phyloP scores from a whole-genome alignment of 2,888 invertebrate species.

The Sphaerophoria taeniata region DNA sequence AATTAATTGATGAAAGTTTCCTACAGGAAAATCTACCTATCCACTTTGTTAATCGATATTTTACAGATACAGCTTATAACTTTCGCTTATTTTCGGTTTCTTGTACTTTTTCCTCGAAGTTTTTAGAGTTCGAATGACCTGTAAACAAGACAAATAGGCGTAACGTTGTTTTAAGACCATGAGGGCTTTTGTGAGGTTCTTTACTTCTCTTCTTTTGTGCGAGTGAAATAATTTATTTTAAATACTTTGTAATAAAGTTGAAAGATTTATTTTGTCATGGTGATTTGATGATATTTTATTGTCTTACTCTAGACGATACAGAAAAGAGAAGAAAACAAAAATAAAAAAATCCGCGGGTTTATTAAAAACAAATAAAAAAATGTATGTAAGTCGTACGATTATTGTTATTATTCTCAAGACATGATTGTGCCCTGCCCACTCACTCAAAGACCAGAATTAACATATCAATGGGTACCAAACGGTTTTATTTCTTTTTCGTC shows the following conservation, averaged over 20 bases:
- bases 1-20: slow-evolving; percentile 21
- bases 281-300: slow-evolving; percentile 21
- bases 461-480: slow-evolving; percentile 16
- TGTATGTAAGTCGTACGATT: slow-evolving; percentile 50
- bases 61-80: slow-evolving; percentile 13
- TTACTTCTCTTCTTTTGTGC: not conserved
- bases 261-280: slow-evolving; percentile 29
- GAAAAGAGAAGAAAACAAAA: not conserved
- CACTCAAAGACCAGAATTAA: slow-evolving; percentile 6
- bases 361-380: slow-evolving; percentile 55
- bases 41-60: slow-evolving; percentile 22
- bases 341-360: slow-evolving; percentile 32
- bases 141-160: slow-evolving; percentile 50
- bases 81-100: slow-evolving; percentile 8
- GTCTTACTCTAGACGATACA: not conserved
- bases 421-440: slow-evolving; percentile 18
- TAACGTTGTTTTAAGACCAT: slow-evolving; percentile 29
- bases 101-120: not conserved
- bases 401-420: slow-evolving; percentile 8
- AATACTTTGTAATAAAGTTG: slow-evolving; percentile 5
- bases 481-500: too few species aligned
- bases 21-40: not conserved
- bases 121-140: slow-evolving; percentile 7
- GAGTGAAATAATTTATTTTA: slow-evolving; percentile 15
- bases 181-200: slow-evolving; percentile 29